phyloP scores from a whole-genome alignment of 2,888 invertebrate species.

The Apamea monoglypha region DNA sequence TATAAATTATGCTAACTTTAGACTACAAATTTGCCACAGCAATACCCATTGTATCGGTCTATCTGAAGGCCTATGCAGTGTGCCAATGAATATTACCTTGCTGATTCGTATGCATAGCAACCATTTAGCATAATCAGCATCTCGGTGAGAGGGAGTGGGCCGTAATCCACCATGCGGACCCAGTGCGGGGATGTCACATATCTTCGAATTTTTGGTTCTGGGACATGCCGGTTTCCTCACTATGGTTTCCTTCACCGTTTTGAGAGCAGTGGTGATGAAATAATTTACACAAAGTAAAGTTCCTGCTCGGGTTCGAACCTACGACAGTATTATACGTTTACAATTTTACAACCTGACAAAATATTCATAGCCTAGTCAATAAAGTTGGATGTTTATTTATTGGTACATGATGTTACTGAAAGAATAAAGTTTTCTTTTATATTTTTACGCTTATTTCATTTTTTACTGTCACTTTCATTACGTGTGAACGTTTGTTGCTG shows the following conservation, averaged over 20 bases:
- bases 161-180: neutral
- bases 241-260: neutral
- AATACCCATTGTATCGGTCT: constrained; percentile 7
- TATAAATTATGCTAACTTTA: constrained; percentile 1
- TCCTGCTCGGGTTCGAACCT: neutral
- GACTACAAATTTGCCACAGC: neutral
- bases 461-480: constrained; percentile 41
- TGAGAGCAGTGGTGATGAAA: neutral
- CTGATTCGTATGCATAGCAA: neutral
- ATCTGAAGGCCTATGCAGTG: neutral
- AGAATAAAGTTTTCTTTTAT: constrained; percentile 1
- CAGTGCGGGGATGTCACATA: neutral
- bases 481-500: constrained; percentile 36
- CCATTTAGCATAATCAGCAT: constrained; percentile 1
- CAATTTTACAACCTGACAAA: constrained; percentile 26
- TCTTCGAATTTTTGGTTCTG: neutral
- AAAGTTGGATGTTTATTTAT: constrained; percentile 30
- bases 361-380: constrained; percentile 32
- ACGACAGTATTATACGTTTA: no score
- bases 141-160: neutral
- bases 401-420: constrained; percentile 7
- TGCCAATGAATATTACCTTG: neutral
- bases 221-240: neutral
- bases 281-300: neutral
- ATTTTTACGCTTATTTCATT: constrained; percentile 22